These are phyloP conservation scores for Aldabrachelys gigantea DNA, from an alignment of 2,113 vertebrate species.

Conservation along the genomic window DNA sequence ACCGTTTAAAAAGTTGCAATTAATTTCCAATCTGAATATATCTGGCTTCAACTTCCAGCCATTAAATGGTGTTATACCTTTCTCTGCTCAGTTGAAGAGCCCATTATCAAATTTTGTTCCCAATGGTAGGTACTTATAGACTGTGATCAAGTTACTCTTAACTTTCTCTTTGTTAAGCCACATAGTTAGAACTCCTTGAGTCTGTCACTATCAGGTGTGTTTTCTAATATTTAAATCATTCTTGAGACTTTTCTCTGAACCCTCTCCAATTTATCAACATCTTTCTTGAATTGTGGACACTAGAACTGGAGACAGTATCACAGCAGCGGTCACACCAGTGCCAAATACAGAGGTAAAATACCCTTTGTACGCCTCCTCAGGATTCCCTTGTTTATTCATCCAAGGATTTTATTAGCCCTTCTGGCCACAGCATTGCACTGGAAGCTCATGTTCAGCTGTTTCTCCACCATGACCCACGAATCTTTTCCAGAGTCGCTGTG, in stretches of 20 bases:
- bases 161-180: background rate
- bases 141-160: background rate
- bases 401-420: background rate
- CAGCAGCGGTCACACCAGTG: background rate
- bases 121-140: background rate
- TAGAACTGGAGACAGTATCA: background rate
- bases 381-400: background rate
- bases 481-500: background rate
- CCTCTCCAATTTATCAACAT: background rate
- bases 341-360: background rate
- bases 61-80: background rate
- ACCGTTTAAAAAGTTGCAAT: background rate
- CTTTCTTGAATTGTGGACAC: background rate
- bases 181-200: background rate
- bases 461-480: background rate
- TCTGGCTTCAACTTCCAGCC: background rate
- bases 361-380: background rate
- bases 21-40: background rate
- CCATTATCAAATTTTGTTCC: background rate
- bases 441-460: background rate
- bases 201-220: background rate
- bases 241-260: background rate
- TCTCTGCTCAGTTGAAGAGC: background rate
- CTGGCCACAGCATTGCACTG: background rate
- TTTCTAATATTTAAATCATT: background rate